Conservation (phyloP, 2,113 vertebrate species). For the Natator depressus region DNA sequence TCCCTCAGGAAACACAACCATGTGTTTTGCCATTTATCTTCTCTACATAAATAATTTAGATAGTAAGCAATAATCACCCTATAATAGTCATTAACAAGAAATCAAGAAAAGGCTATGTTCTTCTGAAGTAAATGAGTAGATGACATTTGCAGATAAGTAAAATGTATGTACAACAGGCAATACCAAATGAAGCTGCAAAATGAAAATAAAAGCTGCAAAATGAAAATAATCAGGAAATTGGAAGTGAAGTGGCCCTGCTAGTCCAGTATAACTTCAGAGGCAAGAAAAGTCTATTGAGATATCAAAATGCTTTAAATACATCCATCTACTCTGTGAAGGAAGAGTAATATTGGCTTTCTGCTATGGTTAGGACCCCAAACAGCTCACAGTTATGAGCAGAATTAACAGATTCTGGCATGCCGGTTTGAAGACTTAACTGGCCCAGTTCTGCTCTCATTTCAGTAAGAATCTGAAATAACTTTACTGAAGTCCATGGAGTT, state of each 20-base stretch:
- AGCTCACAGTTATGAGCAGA: neutral
- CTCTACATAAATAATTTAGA: conserved; percentile 52
- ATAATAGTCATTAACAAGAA: conserved; percentile 51
- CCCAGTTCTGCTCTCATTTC: neutral
- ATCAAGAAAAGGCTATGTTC: conserved; percentile 14
- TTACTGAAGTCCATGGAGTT: neutral
- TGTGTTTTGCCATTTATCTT: conserved; percentile 47
- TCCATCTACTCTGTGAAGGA: neutral
- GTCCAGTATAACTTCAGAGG: neutral
- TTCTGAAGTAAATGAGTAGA: conserved; percentile 43
- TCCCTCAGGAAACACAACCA: conserved; percentile 50
- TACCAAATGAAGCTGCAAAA: conserved; percentile 40
- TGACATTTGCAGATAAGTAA: conserved; percentile 48
- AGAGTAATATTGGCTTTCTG: accelerated
- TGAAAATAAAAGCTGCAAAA: neutral
- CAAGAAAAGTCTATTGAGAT: neutral
- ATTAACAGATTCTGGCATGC: neutral
- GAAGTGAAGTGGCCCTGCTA: neutral
- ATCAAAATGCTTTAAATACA: neutral
- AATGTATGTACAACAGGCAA: conserved; percentile 6
- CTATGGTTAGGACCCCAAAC: neutral
- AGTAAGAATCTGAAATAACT: neutral
- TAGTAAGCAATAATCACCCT: conserved; percentile 50
- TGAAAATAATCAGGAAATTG: neutral
- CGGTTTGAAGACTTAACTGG: neutral